These are phyloP conservation scores for Chelmon rostratus DNA, from an alignment of 2,797 vertebrate genomes.

Conservation along the genomic window DNA sequence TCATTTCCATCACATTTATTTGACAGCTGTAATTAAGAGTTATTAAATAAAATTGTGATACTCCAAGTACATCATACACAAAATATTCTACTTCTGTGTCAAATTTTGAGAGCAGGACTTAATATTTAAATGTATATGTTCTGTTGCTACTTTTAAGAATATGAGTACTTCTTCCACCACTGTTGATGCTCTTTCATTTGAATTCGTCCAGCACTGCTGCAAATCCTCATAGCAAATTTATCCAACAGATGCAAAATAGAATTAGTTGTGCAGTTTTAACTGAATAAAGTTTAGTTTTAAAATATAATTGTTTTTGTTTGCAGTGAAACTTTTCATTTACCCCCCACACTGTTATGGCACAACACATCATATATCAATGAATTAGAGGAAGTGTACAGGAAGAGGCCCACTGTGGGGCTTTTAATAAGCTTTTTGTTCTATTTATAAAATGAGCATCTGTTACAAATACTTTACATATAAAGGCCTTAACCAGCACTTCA, in stretches of 20 bases:
- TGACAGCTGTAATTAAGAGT: background rate
- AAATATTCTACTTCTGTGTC: too few relatives aligned
- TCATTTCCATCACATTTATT: background rate
- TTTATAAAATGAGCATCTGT: conserved; percentile 26
- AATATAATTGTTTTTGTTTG: background rate
- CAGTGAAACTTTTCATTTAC: background rate
- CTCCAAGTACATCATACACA: too few relatives aligned
- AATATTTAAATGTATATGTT: too few relatives aligned
- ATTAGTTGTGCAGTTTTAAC: background rate
- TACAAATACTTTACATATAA: conserved; percentile 37
- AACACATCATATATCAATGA: conserved; percentile 29
- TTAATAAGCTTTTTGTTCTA: conserved; percentile 30
- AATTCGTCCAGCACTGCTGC: too few relatives aligned
- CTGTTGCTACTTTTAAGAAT: too few relatives aligned
- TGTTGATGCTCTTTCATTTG: too few relatives aligned
- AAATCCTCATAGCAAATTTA: too few relatives aligned
- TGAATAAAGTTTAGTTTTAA: background rate
- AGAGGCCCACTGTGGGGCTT: background rate
- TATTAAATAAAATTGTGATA: too few relatives aligned
- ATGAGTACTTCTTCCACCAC: too few relatives aligned
- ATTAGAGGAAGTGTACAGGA: conserved; percentile 35
- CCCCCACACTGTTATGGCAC: background rate
- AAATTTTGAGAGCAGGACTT: too few relatives aligned
- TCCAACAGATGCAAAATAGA: background rate
- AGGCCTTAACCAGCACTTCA: background rate